These are phyloP conservation scores for Latrodectus elegans DNA, from an alignment of 2,888 invertebrate genomes.

Conservation along the genomic window DNA sequence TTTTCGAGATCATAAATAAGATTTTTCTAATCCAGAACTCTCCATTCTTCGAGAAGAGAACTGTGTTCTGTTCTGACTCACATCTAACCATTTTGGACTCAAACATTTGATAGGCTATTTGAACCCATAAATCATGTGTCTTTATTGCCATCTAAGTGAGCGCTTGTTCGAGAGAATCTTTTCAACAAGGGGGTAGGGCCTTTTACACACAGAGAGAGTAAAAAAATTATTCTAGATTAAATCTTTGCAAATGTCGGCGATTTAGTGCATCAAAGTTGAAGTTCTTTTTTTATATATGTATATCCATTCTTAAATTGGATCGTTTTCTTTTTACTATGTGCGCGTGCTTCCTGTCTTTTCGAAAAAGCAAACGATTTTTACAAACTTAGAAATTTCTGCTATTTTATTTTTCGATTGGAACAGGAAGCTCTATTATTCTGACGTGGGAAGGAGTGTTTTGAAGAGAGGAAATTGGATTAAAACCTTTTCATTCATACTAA, in stretches of 20 bases:
- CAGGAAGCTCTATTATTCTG: too few species aligned
- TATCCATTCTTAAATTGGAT: not conserved
- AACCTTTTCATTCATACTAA: too few species aligned
- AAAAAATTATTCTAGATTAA: not conserved
- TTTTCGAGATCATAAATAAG: constrained; percentile 40
- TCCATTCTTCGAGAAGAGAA: not conserved
- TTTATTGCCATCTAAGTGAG: constrained; percentile 46
- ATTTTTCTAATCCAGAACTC: not conserved
- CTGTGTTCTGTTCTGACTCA: constrained; percentile 12
- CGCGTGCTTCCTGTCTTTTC: not conserved
- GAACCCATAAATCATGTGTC: constrained; percentile 44
- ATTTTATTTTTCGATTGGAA: too few species aligned
- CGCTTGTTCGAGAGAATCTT: not conserved
- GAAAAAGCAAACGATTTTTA: not conserved
- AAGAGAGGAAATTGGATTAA: too few species aligned
- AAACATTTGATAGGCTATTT: constrained; percentile 50
- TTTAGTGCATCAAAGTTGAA: too few species aligned
- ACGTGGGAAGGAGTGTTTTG: too few species aligned
- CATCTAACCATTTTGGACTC: not conserved
- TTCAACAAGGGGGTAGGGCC: constrained; percentile 14
- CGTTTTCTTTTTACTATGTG: not conserved
- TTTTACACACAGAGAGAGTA: not conserved
- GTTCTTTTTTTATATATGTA: too few species aligned
- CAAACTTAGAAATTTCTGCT: too few species aligned
- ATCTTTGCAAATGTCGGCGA: constrained; percentile 3